Evolutionary conservation across 2,888 invertebrate genomes (phyloP), one percentile per base, ranked within the genome.

Genomic region (Leptogaster cylindrica): DNA sequence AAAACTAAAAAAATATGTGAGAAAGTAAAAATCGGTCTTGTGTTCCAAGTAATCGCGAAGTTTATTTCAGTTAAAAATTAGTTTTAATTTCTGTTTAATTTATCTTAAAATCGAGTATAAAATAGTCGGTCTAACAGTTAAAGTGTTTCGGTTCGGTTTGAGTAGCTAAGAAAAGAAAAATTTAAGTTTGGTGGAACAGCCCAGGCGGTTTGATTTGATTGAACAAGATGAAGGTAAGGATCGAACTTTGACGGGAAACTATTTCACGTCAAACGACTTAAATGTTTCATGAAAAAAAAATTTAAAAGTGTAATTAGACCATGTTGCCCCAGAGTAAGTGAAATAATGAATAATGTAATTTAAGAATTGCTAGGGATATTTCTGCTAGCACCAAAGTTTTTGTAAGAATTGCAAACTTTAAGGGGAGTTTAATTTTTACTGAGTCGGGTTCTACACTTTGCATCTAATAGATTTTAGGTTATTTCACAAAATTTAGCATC

Each of bases 221-320:
- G 48, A 51, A 51, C 63, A 61, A 44, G 44, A 68, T 68, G 68
- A 68, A 68, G 68, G 68, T 68, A 68, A 68, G 68, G 63, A 68
- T 25, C 66, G 66, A 61, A 65, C 66, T 44, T 68, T 68, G 68
- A 68, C 68, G 68, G 44, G 66, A 68, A 61, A 27, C 39, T 39
- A 66, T 63, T n/a, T 68, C 68, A 68, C 68, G 68, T 68, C 68
- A 68, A 63, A 68, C 33, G 48, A 20, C 39, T 23, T 50, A 39
- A 65, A 48, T 64, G 64, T 64, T 64, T 31, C 41, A 52, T 65
- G 52, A 48, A 61, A 65, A 65, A 55, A 25, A 50, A 55, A 41
- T 46, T 39, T 12, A 55, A 65, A 48, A 16, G 2, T n/a, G 2
- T 52, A 31, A 12, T 23, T 33, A 31, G 64, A 46, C 44, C 28